phyloP scores from a whole-genome alignment of 2,888 invertebrate species.

The Megastigmus dorsalis region DNA sequence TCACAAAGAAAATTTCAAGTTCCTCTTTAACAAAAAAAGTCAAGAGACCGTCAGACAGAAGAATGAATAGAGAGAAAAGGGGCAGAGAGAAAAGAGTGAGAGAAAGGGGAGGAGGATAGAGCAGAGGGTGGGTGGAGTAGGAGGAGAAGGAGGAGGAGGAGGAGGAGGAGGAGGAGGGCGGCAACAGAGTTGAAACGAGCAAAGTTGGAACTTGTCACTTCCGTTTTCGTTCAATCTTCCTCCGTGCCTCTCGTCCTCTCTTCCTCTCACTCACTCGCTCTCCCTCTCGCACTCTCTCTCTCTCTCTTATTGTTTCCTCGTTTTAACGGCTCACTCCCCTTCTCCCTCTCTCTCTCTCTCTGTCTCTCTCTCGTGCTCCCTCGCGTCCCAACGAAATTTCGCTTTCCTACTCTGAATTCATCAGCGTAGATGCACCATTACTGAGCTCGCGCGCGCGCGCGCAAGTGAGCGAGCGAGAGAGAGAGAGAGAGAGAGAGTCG shows the following conservation, averaged over 20 bases:
- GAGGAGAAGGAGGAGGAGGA: background rate
- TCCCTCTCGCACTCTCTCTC: background rate
- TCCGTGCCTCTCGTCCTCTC: conserved; percentile 42
- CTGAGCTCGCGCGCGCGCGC: background rate
- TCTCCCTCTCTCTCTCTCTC: background rate
- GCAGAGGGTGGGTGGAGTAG: background rate
- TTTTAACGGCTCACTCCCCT: background rate
- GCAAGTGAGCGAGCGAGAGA: background rate
- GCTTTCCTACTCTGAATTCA: conserved; percentile 34
- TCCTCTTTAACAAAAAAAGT: conserved; percentile 1
- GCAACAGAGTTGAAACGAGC: conserved; percentile 55
- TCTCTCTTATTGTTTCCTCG: too few species aligned
- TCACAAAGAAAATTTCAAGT: conserved; percentile 7
- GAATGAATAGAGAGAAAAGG: too few species aligned
- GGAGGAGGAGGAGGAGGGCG: background rate
- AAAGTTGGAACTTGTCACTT: conserved; percentile 64
- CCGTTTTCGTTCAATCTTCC: conserved; percentile 62
- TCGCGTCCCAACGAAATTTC: conserved; percentile 17
- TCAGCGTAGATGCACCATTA: conserved; percentile 18
- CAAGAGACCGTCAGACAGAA: too few species aligned
- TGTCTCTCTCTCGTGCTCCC: background rate
- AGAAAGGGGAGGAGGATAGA: background rate
- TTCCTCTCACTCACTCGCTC: conserved; percentile 29
- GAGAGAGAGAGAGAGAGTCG: background rate
- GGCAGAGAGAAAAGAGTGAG: background rate